Evolutionary conservation across 2,888 invertebrate genomes (phyloP).

Genomic region (Entomobrya multifasciata): DNA sequence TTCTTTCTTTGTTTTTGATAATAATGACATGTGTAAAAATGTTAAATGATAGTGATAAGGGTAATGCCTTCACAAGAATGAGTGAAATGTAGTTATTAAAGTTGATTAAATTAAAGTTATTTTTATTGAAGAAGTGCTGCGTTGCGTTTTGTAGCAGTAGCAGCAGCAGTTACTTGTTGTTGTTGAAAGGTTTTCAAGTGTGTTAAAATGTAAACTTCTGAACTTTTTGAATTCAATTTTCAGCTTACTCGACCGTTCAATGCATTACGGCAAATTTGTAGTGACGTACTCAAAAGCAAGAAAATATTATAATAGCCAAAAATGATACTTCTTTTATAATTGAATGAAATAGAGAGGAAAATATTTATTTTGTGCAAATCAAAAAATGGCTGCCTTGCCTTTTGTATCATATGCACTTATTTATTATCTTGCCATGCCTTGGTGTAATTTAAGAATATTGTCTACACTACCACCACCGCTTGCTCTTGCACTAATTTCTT

Average conservation of each 20-base stretch:
- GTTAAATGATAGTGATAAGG: conserved; percentile 11
- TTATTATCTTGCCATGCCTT: too few species aligned
- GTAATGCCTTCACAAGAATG: background rate
- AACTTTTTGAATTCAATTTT: conserved; percentile 50
- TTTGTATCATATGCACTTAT: too few species aligned
- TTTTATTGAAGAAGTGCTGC: too few species aligned
- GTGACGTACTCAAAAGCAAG: background rate
- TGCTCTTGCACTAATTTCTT: conserved; percentile 32
- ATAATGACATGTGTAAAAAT: conserved; percentile 1
- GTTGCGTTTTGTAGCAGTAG: too few species aligned
- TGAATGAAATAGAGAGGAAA: background rate
- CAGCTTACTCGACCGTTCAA: conserved; percentile 25
- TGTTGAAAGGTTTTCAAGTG: conserved; percentile 12
- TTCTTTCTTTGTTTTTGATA: conserved; percentile 52
- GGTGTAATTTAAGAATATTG: background rate
- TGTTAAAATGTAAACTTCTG: conserved; percentile 30
- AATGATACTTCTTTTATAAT: too few species aligned
- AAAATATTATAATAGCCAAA: background rate
- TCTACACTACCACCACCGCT: background rate
- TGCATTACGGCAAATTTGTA: background rate
- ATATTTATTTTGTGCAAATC: background rate
- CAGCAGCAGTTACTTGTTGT: too few species aligned
- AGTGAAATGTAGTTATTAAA: conserved; percentile 65
- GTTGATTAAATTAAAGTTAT: conserved; percentile 35
- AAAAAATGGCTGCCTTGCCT: too few species aligned